Evolutionary conservation across 2,797 vertebrate genomes (phyloP).

Genomic region (Channa striata): DNA sequence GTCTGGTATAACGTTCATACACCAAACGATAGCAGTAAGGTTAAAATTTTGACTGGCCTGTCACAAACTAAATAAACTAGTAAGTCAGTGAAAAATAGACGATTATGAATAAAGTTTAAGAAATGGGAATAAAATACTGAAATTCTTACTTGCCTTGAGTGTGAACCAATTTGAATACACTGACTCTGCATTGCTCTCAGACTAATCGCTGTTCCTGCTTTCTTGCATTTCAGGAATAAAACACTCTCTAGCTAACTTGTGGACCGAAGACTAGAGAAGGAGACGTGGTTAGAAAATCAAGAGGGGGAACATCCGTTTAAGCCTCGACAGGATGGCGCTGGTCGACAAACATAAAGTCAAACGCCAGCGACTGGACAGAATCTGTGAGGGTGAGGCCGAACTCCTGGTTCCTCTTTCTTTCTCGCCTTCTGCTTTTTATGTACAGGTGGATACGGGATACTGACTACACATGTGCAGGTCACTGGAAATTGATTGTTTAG

Average conservation of each 20-base stretch:
- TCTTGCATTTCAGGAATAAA: constrained; percentile 67
- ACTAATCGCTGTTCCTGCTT: constrained; percentile 15
- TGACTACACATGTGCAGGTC: background rate
- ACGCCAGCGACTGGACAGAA: constrained; percentile 86
- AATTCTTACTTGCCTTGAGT: background rate
- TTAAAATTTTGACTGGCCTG: background rate
- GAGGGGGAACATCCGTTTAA: constrained; percentile 46
- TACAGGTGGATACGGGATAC: constrained; percentile 7
- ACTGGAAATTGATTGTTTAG: constrained; percentile 13
- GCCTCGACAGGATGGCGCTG: constrained; percentile 80
- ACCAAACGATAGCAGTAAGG: background rate
- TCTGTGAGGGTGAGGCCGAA: constrained; percentile 84
- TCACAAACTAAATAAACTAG: background rate
- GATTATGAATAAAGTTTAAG: background rate
- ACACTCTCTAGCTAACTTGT: constrained; percentile 56
- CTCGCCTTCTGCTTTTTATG: background rate
- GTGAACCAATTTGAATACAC: background rate
- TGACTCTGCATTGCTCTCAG: background rate
- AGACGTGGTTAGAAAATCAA: constrained; percentile 41
- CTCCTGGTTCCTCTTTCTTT: background rate
- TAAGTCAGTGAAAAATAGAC: background rate
- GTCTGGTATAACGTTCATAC: background rate
- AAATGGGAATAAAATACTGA: background rate
- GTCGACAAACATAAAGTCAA: constrained; percentile 89
- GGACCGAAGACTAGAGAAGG: constrained; percentile 53